phyloP scores from a whole-genome alignment of 2,113 vertebrate species.

The Poeciliopsis turrubarensis region DNA sequence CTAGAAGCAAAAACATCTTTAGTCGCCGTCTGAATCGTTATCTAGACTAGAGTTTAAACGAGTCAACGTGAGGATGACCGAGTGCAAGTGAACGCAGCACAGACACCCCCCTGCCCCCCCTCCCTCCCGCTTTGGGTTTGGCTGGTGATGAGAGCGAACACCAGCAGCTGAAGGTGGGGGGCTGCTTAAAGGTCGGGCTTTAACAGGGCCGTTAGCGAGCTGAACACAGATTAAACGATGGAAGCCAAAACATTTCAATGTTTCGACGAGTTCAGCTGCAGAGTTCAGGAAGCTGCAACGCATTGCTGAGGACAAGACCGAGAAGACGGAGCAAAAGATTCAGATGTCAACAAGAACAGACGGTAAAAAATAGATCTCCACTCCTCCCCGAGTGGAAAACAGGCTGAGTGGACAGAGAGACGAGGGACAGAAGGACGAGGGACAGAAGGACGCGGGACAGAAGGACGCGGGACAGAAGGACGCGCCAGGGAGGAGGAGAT shows the following conservation, averaged over 20 bases:
- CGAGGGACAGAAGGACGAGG: constrained; percentile 24
- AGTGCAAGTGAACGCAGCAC: too few species aligned
- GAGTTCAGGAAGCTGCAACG: not conserved
- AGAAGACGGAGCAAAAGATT: not conserved
- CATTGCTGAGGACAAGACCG: not conserved
- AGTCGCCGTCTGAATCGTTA: too few species aligned
- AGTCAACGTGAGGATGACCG: too few species aligned
- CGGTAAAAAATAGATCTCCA: not conserved
- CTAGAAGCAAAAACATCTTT: too few species aligned
- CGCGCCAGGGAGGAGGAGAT: constrained; percentile 32
- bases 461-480: constrained; percentile 21
- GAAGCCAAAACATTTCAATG: not conserved
- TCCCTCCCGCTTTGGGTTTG: too few species aligned
- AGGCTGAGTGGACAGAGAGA: constrained; percentile 16
- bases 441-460: constrained; percentile 30
- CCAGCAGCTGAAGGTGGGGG: too few species aligned
- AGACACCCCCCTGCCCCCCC: too few species aligned
- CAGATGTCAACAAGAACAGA: constrained; percentile 10
- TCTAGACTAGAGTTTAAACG: too few species aligned
- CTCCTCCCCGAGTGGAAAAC: constrained; percentile 13
- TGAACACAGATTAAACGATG: too few species aligned
- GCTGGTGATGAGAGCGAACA: too few species aligned
- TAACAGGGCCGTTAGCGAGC: too few species aligned
- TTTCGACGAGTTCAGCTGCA: not conserved
- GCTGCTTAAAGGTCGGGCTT: too few species aligned